Conservation (phyloP, 2,113 vertebrate genomes). For the Peromyscus maniculatus region DNA sequence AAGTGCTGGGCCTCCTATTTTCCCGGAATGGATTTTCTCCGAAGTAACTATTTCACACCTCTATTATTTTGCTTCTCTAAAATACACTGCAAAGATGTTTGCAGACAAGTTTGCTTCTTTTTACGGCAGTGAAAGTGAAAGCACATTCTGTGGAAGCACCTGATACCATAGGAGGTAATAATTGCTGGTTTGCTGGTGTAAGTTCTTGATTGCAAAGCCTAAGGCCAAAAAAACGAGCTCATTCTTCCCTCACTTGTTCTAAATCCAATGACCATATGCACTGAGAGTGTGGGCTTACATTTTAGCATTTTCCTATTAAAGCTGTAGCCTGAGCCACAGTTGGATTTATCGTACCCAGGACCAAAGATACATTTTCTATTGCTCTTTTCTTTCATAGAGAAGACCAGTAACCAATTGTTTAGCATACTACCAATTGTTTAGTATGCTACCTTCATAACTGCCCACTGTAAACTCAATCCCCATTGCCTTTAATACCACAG, state of each 20-base stretch:
- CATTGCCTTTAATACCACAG: conserved; percentile 6
- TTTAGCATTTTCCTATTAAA: conserved; percentile 30
- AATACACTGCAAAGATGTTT: background rate
- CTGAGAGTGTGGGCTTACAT: background rate
- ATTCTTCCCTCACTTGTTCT: background rate
- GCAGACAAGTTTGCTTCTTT: background rate
- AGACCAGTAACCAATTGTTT: conserved; percentile 26
- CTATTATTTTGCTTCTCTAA: conserved; percentile 24
- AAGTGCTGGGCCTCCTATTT: background rate
- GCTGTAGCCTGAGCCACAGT: background rate
- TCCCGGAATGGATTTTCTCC: background rate
- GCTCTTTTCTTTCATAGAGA: conserved; percentile 41
- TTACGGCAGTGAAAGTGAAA: background rate
- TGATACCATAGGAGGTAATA: background rate
- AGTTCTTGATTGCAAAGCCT: conserved; percentile 7
- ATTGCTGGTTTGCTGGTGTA: background rate
- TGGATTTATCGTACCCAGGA: background rate
- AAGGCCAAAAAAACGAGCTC: background rate
- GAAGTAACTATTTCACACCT: background rate
- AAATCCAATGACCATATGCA: background rate
- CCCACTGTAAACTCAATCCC: conserved; percentile 55
- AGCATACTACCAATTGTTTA: background rate
- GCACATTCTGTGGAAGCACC: background rate
- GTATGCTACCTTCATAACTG: conserved; percentile 41
- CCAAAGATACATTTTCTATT: conserved; percentile 45